phyloP scores from a whole-genome alignment of 92 coral and sea anemone genomes.

The Zoanthus sansibaricus region DNA sequence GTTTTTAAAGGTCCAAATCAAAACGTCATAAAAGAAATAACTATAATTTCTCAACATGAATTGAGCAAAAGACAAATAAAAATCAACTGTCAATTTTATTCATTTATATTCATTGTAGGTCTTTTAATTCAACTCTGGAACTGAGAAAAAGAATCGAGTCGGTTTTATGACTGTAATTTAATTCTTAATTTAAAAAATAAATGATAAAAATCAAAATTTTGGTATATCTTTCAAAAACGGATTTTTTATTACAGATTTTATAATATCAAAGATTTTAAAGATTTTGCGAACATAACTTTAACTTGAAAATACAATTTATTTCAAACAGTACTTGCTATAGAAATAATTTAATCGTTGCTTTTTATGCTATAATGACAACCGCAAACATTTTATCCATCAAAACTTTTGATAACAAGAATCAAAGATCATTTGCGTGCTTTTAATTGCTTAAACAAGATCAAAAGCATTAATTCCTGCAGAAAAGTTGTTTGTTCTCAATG shows the following conservation, averaged over 20 bases:
- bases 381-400: background rate
- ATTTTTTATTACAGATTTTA: background rate
- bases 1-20: background rate
- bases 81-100: background rate
- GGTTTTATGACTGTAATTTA: background rate
- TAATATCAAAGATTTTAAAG: background rate
- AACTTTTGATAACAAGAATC: background rate
- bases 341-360: conserved; percentile 8
- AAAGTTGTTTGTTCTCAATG: background rate
- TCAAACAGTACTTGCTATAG: background rate
- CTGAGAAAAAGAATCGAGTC: too few species aligned
- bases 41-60: background rate
- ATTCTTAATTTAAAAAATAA: background rate
- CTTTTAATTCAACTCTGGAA: background rate
- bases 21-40: background rate
- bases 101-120: background rate
- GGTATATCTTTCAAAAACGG: too few species aligned
- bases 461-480: background rate
- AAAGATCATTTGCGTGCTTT: background rate
- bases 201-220: background rate
- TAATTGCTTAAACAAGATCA: background rate
- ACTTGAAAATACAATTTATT: background rate
- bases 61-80: conserved; percentile 9
- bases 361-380: background rate
- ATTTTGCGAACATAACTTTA: background rate